Percentiles rank a stretch among this genome's conserved stretches.
These are phyloP conservation scores for Patagioenas fasciata DNA, from an alignment of 2,113 vertebrate species.

Conservation along the genomic window DNA sequence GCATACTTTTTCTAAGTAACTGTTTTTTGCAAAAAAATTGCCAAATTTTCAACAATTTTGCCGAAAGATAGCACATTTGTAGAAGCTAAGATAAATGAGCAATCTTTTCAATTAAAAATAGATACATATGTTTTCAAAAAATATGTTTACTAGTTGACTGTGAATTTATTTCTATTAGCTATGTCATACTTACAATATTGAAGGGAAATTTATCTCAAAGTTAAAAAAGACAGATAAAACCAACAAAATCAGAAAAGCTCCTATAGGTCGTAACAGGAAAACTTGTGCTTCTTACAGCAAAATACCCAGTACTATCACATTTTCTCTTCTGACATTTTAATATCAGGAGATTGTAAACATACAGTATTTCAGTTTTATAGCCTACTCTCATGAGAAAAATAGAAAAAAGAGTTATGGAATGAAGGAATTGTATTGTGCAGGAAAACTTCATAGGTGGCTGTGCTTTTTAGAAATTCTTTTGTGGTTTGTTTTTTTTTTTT, in stretches of 20 bases:
- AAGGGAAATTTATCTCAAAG: background rate
- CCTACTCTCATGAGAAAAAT: background rate
- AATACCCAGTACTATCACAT: background rate
- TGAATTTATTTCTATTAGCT: background rate
- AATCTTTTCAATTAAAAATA: background rate
- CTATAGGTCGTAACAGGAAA: background rate
- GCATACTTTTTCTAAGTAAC: background rate
- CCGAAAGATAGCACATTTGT: background rate
- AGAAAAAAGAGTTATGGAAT: background rate
- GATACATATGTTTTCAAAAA: background rate
- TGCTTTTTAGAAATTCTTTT: background rate
- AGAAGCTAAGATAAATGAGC: background rate
- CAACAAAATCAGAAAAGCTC: background rate
- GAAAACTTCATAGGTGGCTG: background rate
- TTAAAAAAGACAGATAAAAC: background rate
- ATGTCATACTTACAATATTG: background rate
- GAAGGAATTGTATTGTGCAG: background rate
- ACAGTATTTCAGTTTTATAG: slow-evolving; percentile 26
- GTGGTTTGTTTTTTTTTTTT: background rate
- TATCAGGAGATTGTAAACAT: background rate
- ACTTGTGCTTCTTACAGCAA: background rate
- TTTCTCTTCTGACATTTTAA: slow-evolving; percentile 22
- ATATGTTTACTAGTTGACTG: background rate
- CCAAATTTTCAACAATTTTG: background rate
- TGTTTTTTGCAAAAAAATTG: fast-evolving